phyloP scores from a whole-genome alignment of 2,888 invertebrate species.

The Amblyjoppa proteus region DNA sequence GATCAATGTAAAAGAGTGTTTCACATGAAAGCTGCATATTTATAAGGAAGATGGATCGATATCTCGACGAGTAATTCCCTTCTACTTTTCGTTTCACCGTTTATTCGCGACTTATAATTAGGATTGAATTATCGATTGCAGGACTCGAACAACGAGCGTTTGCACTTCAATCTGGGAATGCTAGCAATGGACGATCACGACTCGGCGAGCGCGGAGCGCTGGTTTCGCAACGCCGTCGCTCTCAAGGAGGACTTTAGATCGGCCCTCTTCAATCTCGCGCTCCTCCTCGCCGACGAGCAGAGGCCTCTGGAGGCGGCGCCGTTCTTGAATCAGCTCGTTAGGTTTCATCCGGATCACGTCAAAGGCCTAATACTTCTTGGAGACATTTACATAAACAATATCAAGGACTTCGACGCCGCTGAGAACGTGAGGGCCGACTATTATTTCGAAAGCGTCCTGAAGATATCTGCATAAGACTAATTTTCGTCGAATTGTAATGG shows the following conservation, averaged over 20 bases:
- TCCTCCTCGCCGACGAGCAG: slow-evolving; percentile 94
- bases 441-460: not conserved
- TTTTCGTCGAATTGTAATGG: no score
- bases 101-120: not conserved
- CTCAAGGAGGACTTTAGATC: slow-evolving; percentile 96
- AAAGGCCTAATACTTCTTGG: slow-evolving; percentile 97
- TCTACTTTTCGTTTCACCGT: not conserved
- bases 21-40: not conserved
- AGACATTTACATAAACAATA: slow-evolving; percentile 98
- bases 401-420: slow-evolving; percentile 97
- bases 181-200: slow-evolving; percentile 98
- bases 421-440: slow-evolving; percentile 90
- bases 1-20: not conserved
- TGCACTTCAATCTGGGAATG: slow-evolving; percentile 98
- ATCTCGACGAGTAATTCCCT: not conserved
- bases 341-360: slow-evolving; percentile 96
- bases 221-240: slow-evolving; percentile 95
- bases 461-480: no score
- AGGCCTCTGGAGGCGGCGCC: slow-evolving; percentile 96
- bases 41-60: not conserved
- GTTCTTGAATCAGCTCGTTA: slow-evolving; percentile 95
- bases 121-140: slow-evolving; percentile 75
- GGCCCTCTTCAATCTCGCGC: slow-evolving; percentile 97
- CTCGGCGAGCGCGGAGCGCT: slow-evolving; percentile 94
- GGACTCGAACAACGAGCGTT: slow-evolving; percentile 93